These are phyloP conservation scores for Aquatica leii DNA, from an alignment of 2,888 invertebrate genomes.

Conservation along the genomic window DNA sequence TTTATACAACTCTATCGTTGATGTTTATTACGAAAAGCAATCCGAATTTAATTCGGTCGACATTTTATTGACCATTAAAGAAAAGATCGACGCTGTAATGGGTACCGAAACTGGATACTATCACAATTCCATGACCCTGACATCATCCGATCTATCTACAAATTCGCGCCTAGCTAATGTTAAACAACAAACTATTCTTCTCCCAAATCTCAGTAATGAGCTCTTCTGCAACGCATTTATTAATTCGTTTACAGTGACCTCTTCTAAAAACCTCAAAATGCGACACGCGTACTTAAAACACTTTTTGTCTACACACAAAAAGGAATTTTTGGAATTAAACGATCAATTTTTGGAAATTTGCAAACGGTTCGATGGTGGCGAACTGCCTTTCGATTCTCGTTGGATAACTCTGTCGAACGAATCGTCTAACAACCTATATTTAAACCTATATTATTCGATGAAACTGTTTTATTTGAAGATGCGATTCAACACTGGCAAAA, in stretches of 20 bases:
- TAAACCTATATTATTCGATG: conserved; percentile 33
- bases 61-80: conserved; percentile 63
- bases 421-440: conserved; percentile 32
- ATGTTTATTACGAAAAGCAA: conserved; percentile 66
- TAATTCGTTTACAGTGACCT: conserved; percentile 59
- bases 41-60: conserved; percentile 57
- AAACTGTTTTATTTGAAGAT: background rate
- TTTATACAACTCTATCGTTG: conserved; percentile 67
- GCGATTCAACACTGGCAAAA: conserved; percentile 53
- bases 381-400: conserved; percentile 52
- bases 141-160: conserved; percentile 61
- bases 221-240: conserved; percentile 49
- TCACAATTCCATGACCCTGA: conserved; percentile 56
- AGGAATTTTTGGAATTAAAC: background rate
- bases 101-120: conserved; percentile 37
- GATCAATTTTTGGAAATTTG: conserved; percentile 9
- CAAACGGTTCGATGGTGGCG: background rate
- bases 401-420: conserved; percentile 47
- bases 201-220: conserved; percentile 32
- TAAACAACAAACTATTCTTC: conserved; percentile 64
- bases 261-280: conserved; percentile 53
- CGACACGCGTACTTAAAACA: conserved; percentile 47
- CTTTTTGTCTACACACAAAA: conserved; percentile 16
- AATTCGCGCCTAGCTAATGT: conserved; percentile 64
- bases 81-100: conserved; percentile 50